Evolutionary conservation across 1,140 invertebrate species (phyloP).

Genomic region (Pantala flavescens): DNA sequence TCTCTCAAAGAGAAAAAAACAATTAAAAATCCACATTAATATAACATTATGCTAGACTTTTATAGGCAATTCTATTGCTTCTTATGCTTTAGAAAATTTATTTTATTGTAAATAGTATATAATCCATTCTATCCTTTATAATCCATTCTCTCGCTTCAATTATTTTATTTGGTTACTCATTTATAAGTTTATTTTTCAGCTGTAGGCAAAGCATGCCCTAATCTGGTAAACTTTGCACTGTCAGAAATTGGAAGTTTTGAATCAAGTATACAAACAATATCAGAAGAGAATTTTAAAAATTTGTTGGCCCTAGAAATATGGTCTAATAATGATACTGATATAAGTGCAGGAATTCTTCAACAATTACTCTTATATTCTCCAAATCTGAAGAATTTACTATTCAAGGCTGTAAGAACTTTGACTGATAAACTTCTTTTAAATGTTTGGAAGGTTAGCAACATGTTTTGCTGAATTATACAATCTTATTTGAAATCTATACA

Average conservation of each 20-base stretch:
- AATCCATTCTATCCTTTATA: too few species aligned
- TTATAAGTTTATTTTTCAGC: slow-evolving; percentile 23
- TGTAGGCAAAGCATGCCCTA: slow-evolving; percentile 28
- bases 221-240: slow-evolving; percentile 30
- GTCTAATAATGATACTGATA: slow-evolving; percentile 27
- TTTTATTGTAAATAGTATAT: too few species aligned
- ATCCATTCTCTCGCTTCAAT: too few species aligned
- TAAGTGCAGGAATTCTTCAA: slow-evolving; percentile 24
- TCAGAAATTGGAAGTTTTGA: slow-evolving; percentile 27
- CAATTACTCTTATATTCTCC: slow-evolving; percentile 28
- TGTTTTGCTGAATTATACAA: too few species aligned
- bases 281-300: slow-evolving; percentile 23
- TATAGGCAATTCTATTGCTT: too few species aligned
- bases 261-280: slow-evolving; percentile 18
- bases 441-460: slow-evolving; percentile 28
- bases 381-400: slow-evolving; percentile 28
- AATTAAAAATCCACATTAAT: too few species aligned
- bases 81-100: too few species aligned
- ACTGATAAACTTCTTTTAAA: slow-evolving; percentile 26
- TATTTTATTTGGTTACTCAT: background rate
- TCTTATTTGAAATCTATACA: too few species aligned
- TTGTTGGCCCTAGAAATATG: slow-evolving; percentile 30
- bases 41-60: too few species aligned
- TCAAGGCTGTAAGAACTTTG: slow-evolving; percentile 28
- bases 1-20: too few species aligned